phyloP scores from a whole-genome alignment of 2,797 vertebrate species.

The Parauchenoglanis ngamensis region DNA sequence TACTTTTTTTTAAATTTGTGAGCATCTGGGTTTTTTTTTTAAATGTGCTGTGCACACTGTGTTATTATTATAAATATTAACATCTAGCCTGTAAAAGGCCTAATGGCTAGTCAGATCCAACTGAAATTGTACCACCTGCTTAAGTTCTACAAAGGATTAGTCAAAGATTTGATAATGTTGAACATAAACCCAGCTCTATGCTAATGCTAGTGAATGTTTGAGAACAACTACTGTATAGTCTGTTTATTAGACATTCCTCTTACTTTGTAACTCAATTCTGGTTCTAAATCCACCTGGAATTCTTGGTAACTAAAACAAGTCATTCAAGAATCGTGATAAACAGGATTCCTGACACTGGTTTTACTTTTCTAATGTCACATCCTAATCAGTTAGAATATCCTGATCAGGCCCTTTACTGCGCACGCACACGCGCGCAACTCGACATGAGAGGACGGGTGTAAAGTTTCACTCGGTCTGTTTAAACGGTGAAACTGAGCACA shows the following conservation, averaged over 20 bases:
- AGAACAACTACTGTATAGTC: no score
- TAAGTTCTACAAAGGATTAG: background rate
- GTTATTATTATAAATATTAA: background rate
- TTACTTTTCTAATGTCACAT: background rate
- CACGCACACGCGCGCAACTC: no score
- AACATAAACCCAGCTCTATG: background rate
- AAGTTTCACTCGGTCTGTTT: constrained; percentile 42
- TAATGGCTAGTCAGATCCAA: no score
- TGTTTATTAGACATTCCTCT: no score
- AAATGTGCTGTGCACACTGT: background rate
- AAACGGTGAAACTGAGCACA: constrained; percentile 38
- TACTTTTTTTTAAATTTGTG: background rate
- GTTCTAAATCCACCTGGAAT: no score
- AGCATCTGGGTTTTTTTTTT: no score
- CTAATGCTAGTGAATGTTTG: background rate
- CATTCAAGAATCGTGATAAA: background rate
- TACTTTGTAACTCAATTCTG: background rate
- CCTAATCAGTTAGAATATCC: no score
- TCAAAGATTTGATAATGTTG: background rate
- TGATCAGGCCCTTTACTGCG: no score
- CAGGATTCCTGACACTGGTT: background rate
- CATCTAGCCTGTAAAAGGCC: background rate
- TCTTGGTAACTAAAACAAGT: background rate
- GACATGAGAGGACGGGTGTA: no score
- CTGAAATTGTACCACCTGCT: background rate